Evolutionary conservation across 2,113 vertebrate species (phyloP), one percentile per base, ranked within the genome.

Genomic region (Pogonocichla stellata): DNA sequence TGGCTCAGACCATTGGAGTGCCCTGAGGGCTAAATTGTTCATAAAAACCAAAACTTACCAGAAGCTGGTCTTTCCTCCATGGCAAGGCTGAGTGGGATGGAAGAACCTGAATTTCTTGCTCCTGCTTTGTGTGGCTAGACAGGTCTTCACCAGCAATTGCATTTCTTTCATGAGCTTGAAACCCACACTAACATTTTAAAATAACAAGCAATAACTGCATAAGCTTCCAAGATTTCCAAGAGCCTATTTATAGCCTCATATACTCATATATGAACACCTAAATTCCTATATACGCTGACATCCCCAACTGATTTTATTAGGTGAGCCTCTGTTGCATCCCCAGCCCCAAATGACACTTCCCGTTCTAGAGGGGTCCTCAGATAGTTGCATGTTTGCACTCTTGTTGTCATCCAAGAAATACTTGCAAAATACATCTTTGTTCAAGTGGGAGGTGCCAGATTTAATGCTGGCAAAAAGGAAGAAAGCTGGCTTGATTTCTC

Each of bases 71-170:
- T 91, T 91, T 96, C 77, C 61, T 87, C 83, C 61, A 53, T 20
- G 65, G 83, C 60, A 92, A 79, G 88, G 73, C 53, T 91, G 84
- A 89, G 91, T 75, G 70, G 25, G 61, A 81, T 86, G 61, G 86
- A 93, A 91, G 84, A 95, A 95, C 96, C 86, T 92, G 96, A 96
- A 94, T 91, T 96, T 97, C 96, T 95, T 93, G 95, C 73, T 91
- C 48, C 38, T 89, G 48, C 61, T 65, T 64, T 79, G 40, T 92
- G 86, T 45, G 80, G 83, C 91, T 95, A 92, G 89, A 91, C 95
- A 95, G 53, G 80, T 56, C 86, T 85, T 93, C 26, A 56, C 48
- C 91, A 95, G 57, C 91, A 61, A 92, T 92, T 87, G 50, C 57
- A 22, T 29, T 80, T 72, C 53, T 93, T 81, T 85, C 92, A 79